Evolutionary conservation across 2,113 vertebrate species (phyloP).

Genomic region (Zosterops japonicus): DNA sequence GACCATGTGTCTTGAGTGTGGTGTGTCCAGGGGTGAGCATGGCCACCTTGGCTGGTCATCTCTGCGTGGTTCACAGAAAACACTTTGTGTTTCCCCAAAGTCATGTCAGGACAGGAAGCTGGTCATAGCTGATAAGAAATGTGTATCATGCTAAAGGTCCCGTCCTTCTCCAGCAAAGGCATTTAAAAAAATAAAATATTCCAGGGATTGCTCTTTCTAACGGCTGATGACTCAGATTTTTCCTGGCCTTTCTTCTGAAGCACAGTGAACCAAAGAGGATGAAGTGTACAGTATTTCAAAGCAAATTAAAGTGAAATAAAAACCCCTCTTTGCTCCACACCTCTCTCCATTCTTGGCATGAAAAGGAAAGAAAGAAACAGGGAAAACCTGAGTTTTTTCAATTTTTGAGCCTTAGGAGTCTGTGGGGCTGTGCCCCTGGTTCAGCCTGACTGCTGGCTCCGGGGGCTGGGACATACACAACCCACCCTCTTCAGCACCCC

Average conservation of each 20-base stretch:
- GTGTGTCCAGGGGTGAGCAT: rapidly evolving
- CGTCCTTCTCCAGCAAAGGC: neutral
- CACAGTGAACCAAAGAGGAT: neutral
- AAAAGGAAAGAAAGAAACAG: neutral
- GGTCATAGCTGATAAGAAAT: neutral
- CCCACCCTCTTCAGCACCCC: neutral
- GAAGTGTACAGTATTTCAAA: neutral
- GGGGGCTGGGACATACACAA: neutral
- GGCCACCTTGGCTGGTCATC: rapidly evolving
- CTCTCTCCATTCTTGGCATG: neutral
- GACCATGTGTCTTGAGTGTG: rapidly evolving
- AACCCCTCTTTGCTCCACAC: neutral
- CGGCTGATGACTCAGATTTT: neutral
- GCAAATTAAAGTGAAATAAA: neutral
- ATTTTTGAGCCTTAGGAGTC: neutral
- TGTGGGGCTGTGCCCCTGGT: neutral
- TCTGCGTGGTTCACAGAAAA: rapidly evolving
- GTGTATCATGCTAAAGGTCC: neutral
- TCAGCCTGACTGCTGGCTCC: rapidly evolving
- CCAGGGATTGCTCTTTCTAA: neutral
- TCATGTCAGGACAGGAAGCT: rapidly evolving
- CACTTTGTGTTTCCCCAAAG: rapidly evolving
- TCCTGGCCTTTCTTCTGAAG: neutral
- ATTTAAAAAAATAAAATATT: neutral
- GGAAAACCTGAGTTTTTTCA: neutral